Percentiles rank a stretch among this genome's conserved stretches.
These are phyloP conservation scores for Diglossa cyanea DNA, from an alignment of 2,797 vertebrate species.

Conservation along the genomic window DNA sequence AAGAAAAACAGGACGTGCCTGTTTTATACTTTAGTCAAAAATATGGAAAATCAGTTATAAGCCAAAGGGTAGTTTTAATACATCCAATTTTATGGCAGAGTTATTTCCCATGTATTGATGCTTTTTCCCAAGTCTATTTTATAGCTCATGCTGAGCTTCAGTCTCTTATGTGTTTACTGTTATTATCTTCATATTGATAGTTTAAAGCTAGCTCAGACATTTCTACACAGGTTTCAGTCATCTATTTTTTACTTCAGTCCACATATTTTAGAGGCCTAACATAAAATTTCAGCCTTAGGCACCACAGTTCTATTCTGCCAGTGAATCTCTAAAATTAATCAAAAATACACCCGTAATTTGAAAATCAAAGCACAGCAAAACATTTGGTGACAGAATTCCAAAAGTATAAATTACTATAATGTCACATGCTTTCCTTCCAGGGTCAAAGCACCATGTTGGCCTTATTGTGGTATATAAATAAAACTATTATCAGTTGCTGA, in stretches of 20 bases:
- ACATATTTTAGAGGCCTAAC: background rate
- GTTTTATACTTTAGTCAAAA: background rate
- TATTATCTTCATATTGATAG: background rate
- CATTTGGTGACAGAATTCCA: background rate
- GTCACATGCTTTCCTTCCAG: background rate
- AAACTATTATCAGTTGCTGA: background rate
- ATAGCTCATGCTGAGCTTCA: background rate
- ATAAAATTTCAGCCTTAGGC: background rate
- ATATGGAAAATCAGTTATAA: background rate
- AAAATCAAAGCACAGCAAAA: background rate
- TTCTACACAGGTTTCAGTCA: background rate
- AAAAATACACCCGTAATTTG: background rate
- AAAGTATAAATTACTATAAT: background rate
- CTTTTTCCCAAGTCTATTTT: background rate
- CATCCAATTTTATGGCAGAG: background rate
- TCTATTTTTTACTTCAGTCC: background rate
- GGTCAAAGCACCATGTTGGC: background rate
- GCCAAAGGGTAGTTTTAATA: background rate
- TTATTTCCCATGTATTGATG: background rate
- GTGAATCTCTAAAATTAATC: background rate
- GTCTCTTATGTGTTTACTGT: background rate
- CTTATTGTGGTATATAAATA: background rate
- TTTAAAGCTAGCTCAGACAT: background rate
- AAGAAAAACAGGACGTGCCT: background rate
- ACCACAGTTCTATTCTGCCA: background rate